These are phyloP conservation scores for Papilio aristodemus DNA, from an alignment of 1,140 invertebrate genomes.

Conservation along the genomic window DNA sequence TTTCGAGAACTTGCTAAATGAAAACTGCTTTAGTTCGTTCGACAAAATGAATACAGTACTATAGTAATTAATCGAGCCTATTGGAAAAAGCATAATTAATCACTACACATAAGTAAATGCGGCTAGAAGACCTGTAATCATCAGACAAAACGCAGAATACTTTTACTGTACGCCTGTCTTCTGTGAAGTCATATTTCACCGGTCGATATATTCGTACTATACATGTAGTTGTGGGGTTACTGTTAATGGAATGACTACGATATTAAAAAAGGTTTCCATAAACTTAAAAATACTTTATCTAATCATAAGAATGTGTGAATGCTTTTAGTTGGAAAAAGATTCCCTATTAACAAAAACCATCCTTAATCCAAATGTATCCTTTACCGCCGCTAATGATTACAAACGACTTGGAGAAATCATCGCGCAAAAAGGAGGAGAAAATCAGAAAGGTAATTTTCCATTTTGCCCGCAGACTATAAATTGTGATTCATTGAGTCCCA, in stretches of 20 bases:
- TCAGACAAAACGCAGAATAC: too few species aligned
- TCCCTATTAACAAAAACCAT: slow-evolving; percentile 20
- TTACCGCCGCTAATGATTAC: slow-evolving; percentile 29
- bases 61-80: neutral
- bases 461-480: slow-evolving; percentile 35
- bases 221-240: too few species aligned
- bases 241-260: too few species aligned
- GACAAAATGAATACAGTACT: neutral
- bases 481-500: slow-evolving; percentile 35
- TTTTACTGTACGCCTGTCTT: too few species aligned
- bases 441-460: slow-evolving; percentile 35
- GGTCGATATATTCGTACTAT: too few species aligned
- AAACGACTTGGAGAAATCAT: slow-evolving; percentile 31
- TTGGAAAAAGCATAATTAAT: too few species aligned
- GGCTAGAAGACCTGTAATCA: too few species aligned
- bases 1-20: neutral
- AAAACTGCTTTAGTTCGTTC: neutral
- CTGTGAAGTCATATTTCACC: too few species aligned
- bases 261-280: too few species aligned
- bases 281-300: neutral
- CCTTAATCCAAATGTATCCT: slow-evolving; percentile 27
- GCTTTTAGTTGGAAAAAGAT: slow-evolving; percentile 4
- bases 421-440: slow-evolving; percentile 30
- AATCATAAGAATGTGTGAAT: neutral
- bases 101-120: too few species aligned